These are phyloP conservation scores for Escarpia spicata DNA, from an alignment of 2,888 invertebrate species.

Conservation along the genomic window DNA sequence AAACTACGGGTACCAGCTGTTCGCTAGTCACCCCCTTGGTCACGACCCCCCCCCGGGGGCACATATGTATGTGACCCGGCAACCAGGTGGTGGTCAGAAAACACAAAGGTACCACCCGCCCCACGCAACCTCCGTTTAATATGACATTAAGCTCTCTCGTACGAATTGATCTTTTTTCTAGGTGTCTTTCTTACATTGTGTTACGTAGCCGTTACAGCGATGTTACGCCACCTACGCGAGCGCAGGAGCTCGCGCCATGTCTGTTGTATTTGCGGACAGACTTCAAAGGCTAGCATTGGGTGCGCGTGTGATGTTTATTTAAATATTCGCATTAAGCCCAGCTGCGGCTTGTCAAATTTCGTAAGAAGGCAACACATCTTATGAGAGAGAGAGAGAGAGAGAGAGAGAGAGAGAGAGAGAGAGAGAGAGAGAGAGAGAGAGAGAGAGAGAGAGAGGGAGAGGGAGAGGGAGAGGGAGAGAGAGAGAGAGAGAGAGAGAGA, in stretches of 20 bases:
- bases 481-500: too few species aligned
- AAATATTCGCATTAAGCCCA: not conserved
- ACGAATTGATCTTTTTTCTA: not conserved
- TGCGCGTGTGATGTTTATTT: not conserved
- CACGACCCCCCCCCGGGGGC: not conserved
- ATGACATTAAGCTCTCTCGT: not conserved
- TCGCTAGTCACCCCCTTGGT: not conserved
- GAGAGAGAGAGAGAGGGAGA: too few species aligned
- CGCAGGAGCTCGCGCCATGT: not conserved
- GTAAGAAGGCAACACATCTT: not conserved
- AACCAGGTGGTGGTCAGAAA: not conserved
- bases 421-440: too few species aligned
- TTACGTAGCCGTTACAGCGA: not conserved
- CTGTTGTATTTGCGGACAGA: not conserved
- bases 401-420: too few species aligned
- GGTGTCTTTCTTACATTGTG: not conserved
- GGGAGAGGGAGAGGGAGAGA: not conserved
- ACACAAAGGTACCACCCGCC: not conserved
- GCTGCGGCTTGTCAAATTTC: not conserved
- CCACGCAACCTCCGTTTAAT: not conserved
- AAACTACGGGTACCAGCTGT: not conserved
- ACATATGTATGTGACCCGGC: not conserved
- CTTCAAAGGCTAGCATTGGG: not conserved
- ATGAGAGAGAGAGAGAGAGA: not conserved
- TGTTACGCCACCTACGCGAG: not conserved